These are phyloP conservation scores for Linurgus olivaceus DNA, from an alignment of 2,797 vertebrate genomes.

Conservation along the genomic window DNA sequence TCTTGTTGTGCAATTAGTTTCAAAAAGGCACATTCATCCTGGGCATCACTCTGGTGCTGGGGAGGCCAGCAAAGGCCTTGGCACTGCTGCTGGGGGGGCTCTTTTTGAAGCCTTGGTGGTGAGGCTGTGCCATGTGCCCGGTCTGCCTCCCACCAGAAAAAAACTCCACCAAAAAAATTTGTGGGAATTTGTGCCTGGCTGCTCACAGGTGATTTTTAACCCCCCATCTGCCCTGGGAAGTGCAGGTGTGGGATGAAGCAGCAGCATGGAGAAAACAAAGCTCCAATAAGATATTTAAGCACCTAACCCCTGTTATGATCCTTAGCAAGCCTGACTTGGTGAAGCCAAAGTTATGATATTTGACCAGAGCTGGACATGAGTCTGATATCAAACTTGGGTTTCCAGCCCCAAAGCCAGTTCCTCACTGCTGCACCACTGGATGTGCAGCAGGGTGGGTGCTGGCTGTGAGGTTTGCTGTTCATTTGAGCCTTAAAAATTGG, in stretches of 20 bases:
- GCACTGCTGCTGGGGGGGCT: neutral
- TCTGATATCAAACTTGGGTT: neutral
- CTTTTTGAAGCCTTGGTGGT: neutral
- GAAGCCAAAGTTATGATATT: neutral
- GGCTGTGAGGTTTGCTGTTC: neutral
- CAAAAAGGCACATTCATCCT: neutral
- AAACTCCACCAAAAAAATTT: rapidly evolving
- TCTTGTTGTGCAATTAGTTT: constrained; percentile 27
- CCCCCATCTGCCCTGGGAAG: neutral
- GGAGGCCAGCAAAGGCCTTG: neutral
- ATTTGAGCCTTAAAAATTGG: neutral
- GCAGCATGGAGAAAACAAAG: neutral
- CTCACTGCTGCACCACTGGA: rapidly evolving
- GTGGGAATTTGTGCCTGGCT: neutral
- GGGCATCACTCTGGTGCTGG: neutral
- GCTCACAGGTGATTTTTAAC: neutral
- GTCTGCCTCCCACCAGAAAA: neutral
- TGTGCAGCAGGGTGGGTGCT: neutral
- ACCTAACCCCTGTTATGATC: neutral
- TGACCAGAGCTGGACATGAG: neutral
- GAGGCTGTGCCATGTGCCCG: neutral
- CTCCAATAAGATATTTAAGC: neutral
- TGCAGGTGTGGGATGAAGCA: neutral
- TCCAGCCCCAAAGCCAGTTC: neutral
- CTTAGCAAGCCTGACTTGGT: neutral